These are phyloP conservation scores for Cephonodes hylas DNA, from an alignment of 2,888 invertebrate genomes.

Conservation along the genomic window DNA sequence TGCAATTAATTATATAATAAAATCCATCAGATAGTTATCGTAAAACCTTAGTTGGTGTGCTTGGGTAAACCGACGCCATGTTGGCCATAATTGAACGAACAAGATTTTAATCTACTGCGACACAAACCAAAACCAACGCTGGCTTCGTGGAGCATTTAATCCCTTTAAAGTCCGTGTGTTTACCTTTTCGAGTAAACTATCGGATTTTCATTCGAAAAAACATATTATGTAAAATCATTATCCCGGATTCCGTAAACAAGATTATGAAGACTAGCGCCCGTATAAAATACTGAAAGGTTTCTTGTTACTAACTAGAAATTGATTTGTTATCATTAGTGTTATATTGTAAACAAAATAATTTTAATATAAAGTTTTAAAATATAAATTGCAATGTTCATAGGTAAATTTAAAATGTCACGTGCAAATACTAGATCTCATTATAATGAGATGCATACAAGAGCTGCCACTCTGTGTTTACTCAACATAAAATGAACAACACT, in stretches of 20 bases:
- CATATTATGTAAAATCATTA: slow-evolving; percentile 39
- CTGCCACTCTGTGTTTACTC: slow-evolving; percentile 40
- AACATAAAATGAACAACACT: slow-evolving; percentile 30
- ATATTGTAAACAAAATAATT: neutral
- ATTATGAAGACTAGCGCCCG: slow-evolving; percentile 39
- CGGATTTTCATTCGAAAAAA: slow-evolving; percentile 36
- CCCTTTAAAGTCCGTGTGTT: neutral
- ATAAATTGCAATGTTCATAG: slow-evolving; percentile 24
- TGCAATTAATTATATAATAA: neutral
- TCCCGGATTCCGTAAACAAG: slow-evolving; percentile 41
- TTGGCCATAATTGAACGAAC: slow-evolving; percentile 49
- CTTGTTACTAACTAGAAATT: slow-evolving; percentile 16
- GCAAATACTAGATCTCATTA: slow-evolving; percentile 56
- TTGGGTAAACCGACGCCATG: slow-evolving; percentile 37
- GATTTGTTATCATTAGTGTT: neutral
- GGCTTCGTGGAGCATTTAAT: neutral
- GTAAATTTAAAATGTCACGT: slow-evolving; percentile 40
- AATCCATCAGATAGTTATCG: slow-evolving; percentile 13
- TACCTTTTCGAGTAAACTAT: neutral
- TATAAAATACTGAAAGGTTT: slow-evolving; percentile 38
- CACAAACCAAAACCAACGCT: neutral
- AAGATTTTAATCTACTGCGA: slow-evolving; percentile 36
- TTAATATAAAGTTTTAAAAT: slow-evolving; percentile 16
- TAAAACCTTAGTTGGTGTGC: slow-evolving; percentile 22
- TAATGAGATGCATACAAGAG: slow-evolving; percentile 65